Evolutionary conservation across 2,888 invertebrate species (phyloP), one percentile per base, ranked within the genome.

Genomic region (Trimorus sp.): DNA sequence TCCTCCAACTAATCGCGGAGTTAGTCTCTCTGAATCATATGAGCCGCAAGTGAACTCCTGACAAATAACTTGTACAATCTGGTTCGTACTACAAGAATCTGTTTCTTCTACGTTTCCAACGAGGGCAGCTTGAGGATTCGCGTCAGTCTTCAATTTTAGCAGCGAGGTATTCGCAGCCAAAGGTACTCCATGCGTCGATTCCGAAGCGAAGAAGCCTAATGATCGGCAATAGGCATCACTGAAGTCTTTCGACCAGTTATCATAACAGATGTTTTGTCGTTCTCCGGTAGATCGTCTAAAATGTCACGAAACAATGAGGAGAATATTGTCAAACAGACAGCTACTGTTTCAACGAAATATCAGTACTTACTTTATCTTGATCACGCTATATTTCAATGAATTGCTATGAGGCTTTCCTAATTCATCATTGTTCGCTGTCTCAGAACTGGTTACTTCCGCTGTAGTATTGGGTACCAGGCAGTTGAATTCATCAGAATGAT

Each of bases 401-500:
- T 70, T 74, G 42, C 48, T 78, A 14, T 62, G 56, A 14, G 83
- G 59, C 45, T 86, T 86, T 11, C 71, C 85, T 7, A 71, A 60
- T 36, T 75, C 86, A 5, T 80, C 80, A 11, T 68, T 83, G 12
- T 77, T 84, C 8, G 49, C 84, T 14, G 54, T 53, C 3, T 83
- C 82, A 40, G 80, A 80, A 59, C 86, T 85, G 36, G 86, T 87
- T 36, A 79, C 86, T 7, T 85, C 83, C 15, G 69, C 53, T 0
- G 88, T 88, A 26, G 83, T 38, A 58, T 83, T 83, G 65, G 71
- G 66, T 37, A 73, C 74, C 12, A 93, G 85, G 84, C 95, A 95
- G 65, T 92, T 91, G 93, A 94, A 94, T 90, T 95, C 94, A 86
- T 95, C 95, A 1, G 94, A 94, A 76, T 91, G 91, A 87, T 95